Percentiles rank a stretch among this genome's conserved stretches.
These are phyloP conservation scores for Anarrhichthys ocellatus DNA, from an alignment of 2,113 vertebrate species.

Conservation along the genomic window DNA sequence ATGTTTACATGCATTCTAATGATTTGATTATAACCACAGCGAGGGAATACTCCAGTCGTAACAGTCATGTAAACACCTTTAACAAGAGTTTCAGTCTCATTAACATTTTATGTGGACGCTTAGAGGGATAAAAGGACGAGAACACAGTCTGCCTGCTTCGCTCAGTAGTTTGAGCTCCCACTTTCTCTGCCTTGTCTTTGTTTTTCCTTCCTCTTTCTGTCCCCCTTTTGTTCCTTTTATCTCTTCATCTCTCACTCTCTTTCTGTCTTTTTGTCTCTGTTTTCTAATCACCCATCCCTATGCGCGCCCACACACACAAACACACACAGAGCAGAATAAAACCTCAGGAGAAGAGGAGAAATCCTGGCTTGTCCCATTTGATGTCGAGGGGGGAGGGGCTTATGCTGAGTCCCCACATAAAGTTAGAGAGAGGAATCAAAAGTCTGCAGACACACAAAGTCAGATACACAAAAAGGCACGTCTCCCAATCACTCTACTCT, in stretches of 20 bases:
- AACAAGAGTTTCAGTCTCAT: slow-evolving; percentile 46
- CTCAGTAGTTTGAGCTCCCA: slow-evolving; percentile 5
- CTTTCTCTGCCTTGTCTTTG: slow-evolving; percentile 21
- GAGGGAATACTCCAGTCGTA: neutral
- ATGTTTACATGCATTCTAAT: neutral
- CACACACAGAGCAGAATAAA: slow-evolving; percentile 8
- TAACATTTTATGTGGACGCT: slow-evolving; percentile 58
- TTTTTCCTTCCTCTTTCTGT: neutral
- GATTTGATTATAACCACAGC: neutral
- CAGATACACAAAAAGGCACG: no score
- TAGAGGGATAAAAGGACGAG: slow-evolving; percentile 12
- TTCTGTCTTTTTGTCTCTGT: slow-evolving; percentile 33
- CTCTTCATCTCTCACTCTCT: slow-evolving; percentile 30
- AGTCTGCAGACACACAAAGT: slow-evolving; percentile 10
- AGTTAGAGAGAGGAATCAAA: slow-evolving; percentile 21
- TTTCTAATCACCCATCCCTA: neutral
- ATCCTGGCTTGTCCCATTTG: slow-evolving; percentile 12
- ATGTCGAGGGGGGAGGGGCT: neutral
- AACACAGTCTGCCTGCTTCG: slow-evolving; percentile 6
- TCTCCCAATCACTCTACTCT: neutral
- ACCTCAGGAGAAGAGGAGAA: slow-evolving; percentile 18
- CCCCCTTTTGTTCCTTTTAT: slow-evolving; percentile 45
- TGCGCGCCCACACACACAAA: neutral
- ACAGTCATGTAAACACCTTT: slow-evolving; percentile 50
- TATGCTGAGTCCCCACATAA: slow-evolving; percentile 24